Conservation (phyloP, 2,888 invertebrate genomes). For the Cheilosia pagana region DNA sequence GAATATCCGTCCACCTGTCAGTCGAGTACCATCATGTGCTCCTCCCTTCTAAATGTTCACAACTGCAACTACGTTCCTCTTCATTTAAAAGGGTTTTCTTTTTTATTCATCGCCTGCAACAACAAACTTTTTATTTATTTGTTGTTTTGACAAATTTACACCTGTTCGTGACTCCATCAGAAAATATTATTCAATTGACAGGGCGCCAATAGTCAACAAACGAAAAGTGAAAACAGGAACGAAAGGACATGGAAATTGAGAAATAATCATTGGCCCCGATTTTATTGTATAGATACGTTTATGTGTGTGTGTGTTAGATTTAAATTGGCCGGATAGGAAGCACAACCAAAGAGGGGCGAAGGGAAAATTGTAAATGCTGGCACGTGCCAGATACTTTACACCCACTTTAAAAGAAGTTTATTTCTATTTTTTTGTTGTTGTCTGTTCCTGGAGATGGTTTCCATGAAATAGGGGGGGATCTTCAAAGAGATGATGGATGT, state of each 20-base stretch:
- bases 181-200: slow-evolving; percentile 48
- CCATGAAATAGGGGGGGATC: slow-evolving; percentile 32
- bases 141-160: slow-evolving; percentile 40
- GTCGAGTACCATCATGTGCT: not conserved
- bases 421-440: not conserved
- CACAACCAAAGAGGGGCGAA: not conserved
- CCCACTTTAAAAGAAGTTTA: slow-evolving; percentile 51
- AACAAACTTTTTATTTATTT: not conserved
- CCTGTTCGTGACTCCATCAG: slow-evolving; percentile 49
- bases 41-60: not conserved
- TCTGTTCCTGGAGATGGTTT: slow-evolving; percentile 38
- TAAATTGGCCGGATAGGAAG: not conserved
- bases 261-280: slow-evolving; percentile 61
- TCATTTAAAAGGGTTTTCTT: too few species aligned
- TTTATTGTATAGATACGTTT: slow-evolving; percentile 7
- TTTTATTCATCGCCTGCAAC: too few species aligned
- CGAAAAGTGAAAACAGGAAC: slow-evolving; percentile 47
- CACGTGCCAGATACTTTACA: slow-evolving; percentile 69
- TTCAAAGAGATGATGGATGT: slow-evolving; percentile 62
- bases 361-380: slow-evolving; percentile 35
- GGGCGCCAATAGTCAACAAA: slow-evolving; percentile 19
- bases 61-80: not conserved
- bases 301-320: slow-evolving; percentile 8
- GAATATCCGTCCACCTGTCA: not conserved
- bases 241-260: slow-evolving; percentile 46